Conservation (phyloP, 2,113 vertebrate genomes). For the Nothobranchius furzeri region DNA sequence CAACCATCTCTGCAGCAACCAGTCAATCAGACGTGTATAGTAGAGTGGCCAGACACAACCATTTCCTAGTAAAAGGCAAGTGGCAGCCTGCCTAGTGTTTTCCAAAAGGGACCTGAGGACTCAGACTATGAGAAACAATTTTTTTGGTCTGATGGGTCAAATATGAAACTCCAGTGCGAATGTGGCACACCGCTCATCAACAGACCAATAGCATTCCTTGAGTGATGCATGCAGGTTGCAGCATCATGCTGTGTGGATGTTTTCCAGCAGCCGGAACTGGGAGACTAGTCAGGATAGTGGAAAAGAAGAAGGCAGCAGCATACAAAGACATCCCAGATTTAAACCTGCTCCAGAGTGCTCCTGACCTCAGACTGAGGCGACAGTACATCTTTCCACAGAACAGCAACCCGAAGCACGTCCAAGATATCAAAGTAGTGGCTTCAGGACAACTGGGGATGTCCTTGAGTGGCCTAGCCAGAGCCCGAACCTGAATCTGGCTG, state of each 20-base stretch:
- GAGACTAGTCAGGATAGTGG: background rate
- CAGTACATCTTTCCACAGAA: background rate
- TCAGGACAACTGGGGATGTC: background rate
- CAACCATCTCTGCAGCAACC: background rate
- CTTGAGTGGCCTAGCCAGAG: too few species aligned
- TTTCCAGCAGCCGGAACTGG: background rate
- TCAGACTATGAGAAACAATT: background rate
- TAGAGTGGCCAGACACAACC: background rate
- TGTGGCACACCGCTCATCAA: background rate
- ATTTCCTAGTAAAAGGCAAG: background rate
- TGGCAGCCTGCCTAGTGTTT: too few species aligned
- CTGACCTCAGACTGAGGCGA: background rate
- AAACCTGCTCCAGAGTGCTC: background rate
- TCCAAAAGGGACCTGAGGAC: background rate
- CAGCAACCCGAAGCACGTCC: background rate
- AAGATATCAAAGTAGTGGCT: background rate
- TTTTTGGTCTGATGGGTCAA: background rate
- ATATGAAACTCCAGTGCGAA: background rate
- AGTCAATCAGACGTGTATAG: background rate
- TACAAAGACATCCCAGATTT: background rate
- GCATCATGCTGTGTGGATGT: background rate
- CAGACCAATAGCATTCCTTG: background rate
- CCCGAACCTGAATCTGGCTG: too few species aligned
- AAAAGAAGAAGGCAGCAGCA: background rate
- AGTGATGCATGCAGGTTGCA: background rate